These are phyloP conservation scores for Cataglyphis altisquamis DNA, from an alignment of 2,888 invertebrate species.

Conservation along the genomic window DNA sequence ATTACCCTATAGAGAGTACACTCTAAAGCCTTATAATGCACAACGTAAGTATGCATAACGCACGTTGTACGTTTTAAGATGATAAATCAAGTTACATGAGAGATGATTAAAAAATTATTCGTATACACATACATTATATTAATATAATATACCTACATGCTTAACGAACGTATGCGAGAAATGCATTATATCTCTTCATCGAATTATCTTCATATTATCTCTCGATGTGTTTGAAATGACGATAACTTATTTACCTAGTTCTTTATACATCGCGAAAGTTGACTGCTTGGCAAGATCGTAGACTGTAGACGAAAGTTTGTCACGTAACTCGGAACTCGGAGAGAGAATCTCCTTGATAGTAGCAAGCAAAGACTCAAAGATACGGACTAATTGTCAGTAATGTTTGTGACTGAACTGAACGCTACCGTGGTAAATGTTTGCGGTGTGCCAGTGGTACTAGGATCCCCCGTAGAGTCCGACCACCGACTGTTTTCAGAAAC, in stretches of 20 bases:
- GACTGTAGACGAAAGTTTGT: slow-evolving; percentile 17
- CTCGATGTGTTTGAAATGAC: not conserved
- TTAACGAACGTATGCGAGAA: not conserved
- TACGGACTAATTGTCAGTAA: slow-evolving; percentile 54
- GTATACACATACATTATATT: not conserved
- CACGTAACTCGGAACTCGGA: not conserved
- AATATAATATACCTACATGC: not conserved
- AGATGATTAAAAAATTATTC: slow-evolving; percentile 50
- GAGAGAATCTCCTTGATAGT: not conserved
- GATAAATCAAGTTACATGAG: slow-evolving; percentile 22
- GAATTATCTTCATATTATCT: not conserved
- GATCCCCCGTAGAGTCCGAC: slow-evolving; percentile 59
- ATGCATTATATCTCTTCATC: not conserved
- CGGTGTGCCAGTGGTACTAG: slow-evolving; percentile 63
- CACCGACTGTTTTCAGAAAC: slow-evolving; percentile 71
- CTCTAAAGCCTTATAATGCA: slow-evolving; percentile 19
- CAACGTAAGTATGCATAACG: not conserved
- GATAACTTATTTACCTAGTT: not conserved
- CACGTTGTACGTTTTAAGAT: not conserved
- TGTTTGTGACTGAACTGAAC: slow-evolving; percentile 62
- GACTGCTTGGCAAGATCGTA: slow-evolving; percentile 16
- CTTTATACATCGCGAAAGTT: slow-evolving; percentile 4
- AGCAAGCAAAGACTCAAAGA: slow-evolving; percentile 48
- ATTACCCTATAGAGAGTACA: slow-evolving; percentile 29
- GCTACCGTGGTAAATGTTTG: slow-evolving; percentile 70